Base-by-base conservation (phyloP, 2,113 vertebrate species). In the Gymnorhina tibicen region DNA sequence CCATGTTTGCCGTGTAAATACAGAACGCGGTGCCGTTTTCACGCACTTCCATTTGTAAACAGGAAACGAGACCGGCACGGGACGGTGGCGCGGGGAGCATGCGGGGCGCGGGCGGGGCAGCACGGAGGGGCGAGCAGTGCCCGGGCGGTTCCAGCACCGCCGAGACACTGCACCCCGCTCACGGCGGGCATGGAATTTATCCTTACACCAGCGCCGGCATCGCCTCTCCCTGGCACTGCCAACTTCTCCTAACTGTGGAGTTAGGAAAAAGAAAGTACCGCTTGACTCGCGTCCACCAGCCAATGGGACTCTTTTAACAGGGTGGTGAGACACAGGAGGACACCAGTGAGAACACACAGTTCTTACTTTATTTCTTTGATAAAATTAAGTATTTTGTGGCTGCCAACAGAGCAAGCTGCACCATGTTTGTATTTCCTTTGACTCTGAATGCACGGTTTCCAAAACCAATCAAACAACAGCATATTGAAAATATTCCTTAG, bases 361-460 rank as follows among this genome's bases (percentile, higher is more conserved):
- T 96, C 77, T 78, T 58, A 37, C 58, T 97, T 96, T 94, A 96
- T 83, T 96, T 95, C 78, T 75, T 79, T 50, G 92, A 91, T 94
- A 92, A 95, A 97, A 96, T 93, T 86, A 94, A 97, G 35, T 96
- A 95, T 63, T 94, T 89, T 4, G 62, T 95, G 79, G 85, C 94
- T 89, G 92, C 85, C 90, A 41, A 87, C 84, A 92, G 72, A 96
- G 89, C 63, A 39, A 82, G 79, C 77, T 55, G 88, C 85, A 58
- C 77, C 77, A 3, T 68, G 66, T 89, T 92, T 78, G 1, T 53
- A 50, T 41, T 77, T 94, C 84, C 75, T 84, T 77, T 58, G 69
- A 81, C 26, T 90, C 35, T 14, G 30, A 93, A 88, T 10, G 80
- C 69, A 64, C 52, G 35, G 81, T 82, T 89, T 69, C 84, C 76